Evolutionary conservation across 2,888 invertebrate species (phyloP).

Genomic region (Griposia aprilina): DNA sequence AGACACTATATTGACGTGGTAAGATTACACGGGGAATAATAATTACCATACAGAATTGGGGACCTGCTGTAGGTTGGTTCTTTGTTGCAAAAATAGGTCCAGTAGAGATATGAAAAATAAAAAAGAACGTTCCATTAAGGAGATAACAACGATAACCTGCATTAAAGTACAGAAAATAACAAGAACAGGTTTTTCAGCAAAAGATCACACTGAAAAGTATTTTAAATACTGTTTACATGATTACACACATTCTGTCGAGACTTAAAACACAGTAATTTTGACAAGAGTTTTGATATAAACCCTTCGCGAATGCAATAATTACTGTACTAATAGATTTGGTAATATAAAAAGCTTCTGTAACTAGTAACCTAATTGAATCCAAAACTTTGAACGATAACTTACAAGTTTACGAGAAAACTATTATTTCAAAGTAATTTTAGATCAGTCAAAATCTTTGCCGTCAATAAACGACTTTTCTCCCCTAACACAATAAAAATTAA

Average conservation of each 20-base stretch:
- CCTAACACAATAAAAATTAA: slow-evolving; percentile 60
- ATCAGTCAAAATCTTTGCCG: slow-evolving; percentile 19
- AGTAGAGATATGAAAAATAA: not conserved
- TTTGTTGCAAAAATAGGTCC: no score
- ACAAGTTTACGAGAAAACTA: not conserved
- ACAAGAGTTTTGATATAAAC: not conserved
- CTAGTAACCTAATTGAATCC: not conserved
- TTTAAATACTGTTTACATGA: not conserved
- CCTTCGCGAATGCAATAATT: not conserved
- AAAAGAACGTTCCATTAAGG: not conserved
- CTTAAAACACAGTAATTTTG: not conserved
- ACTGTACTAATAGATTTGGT: not conserved
- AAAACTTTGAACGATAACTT: not conserved
- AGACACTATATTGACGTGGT: no score
- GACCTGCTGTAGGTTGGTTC: no score
- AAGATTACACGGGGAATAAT: no score
- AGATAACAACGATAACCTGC: not conserved
- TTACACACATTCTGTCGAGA: not conserved
- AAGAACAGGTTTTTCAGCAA: not conserved
- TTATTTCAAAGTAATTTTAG: slow-evolving; percentile 1
- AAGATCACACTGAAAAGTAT: not conserved
- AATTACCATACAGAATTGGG: no score
- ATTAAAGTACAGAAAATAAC: not conserved
- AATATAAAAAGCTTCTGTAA: not conserved
- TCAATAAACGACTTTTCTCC: slow-evolving; percentile 30